Evolutionary conservation across 2,888 invertebrate species (phyloP).

Genomic region (Cryptocephalus moraei): DNA sequence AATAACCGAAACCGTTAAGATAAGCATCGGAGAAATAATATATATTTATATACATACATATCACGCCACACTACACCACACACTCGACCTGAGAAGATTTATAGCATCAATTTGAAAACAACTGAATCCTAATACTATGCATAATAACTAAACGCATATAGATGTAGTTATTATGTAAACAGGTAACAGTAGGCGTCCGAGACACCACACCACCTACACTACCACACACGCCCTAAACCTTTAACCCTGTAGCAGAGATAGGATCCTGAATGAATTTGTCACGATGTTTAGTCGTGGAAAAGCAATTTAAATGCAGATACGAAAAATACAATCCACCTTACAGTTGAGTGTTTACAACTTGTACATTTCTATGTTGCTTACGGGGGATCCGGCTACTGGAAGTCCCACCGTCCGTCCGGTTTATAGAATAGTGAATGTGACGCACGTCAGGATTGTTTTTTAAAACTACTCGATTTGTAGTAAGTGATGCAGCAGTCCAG

Average conservation of each 20-base stretch:
- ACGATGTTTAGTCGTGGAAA: constrained; percentile 27
- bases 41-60: background rate
- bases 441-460: too few species aligned
- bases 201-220: constrained; percentile 15
- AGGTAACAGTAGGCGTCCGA: constrained; percentile 15
- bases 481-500: too few species aligned
- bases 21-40: constrained; percentile 1
- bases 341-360: constrained; percentile 20
- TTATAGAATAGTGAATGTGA: too few species aligned
- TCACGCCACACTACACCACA: constrained; percentile 11
- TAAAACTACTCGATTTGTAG: too few species aligned
- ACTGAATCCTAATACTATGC: constrained; percentile 10
- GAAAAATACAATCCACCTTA: constrained; percentile 16
- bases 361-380: constrained; percentile 7
- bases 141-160: constrained; percentile 19
- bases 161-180: constrained; percentile 25
- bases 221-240: constrained; percentile 19
- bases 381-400: constrained; percentile 10
- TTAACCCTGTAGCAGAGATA: constrained; percentile 22
- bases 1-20: background rate
- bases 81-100: constrained; percentile 5
- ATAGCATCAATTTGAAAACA: constrained; percentile 11
- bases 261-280: constrained; percentile 30
- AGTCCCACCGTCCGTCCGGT: too few species aligned
- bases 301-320: constrained; percentile 31